A percentile compares a stretch with the other conserved stretches of the same genome.
These are phyloP conservation scores for Leptocoma aspasia DNA, from an alignment of 2,113 vertebrate species.

Conservation along the genomic window DNA sequence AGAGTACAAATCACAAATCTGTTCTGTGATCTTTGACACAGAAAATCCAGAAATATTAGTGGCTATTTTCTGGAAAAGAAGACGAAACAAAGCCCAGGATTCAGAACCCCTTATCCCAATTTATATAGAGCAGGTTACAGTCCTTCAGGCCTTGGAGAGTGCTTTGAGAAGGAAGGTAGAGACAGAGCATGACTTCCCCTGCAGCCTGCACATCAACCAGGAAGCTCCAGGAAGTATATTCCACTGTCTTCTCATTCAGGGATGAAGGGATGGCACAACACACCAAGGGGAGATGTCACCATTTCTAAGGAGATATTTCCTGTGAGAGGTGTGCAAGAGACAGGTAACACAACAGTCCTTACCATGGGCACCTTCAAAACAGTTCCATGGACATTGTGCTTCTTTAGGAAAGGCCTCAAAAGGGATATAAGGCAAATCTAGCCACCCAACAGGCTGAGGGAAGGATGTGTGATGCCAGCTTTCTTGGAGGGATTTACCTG, in stretches of 20 bases:
- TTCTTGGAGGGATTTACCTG: background rate
- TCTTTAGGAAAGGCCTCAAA: background rate
- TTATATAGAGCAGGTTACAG: background rate
- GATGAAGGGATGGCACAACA: background rate
- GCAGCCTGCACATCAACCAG: background rate
- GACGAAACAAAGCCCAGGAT: background rate
- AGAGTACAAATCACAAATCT: background rate
- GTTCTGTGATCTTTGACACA: background rate
- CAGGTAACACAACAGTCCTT: background rate
- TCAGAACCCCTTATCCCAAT: no score
- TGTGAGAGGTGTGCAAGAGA: background rate
- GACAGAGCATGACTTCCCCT: background rate
- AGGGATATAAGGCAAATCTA: background rate
- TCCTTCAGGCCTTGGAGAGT: background rate
- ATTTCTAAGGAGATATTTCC: background rate
- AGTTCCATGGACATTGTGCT: background rate
- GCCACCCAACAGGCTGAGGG: background rate
- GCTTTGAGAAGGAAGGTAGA: background rate
- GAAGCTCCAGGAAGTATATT: background rate
- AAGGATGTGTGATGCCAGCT: background rate
- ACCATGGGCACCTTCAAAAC: background rate
- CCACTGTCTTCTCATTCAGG: background rate
- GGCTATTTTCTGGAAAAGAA: background rate
- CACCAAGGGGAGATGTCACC: no score
- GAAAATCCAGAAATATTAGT: background rate